Base-by-base conservation (phyloP, 1,140 invertebrate genomes). In the Hormaphis cornu region DNA sequence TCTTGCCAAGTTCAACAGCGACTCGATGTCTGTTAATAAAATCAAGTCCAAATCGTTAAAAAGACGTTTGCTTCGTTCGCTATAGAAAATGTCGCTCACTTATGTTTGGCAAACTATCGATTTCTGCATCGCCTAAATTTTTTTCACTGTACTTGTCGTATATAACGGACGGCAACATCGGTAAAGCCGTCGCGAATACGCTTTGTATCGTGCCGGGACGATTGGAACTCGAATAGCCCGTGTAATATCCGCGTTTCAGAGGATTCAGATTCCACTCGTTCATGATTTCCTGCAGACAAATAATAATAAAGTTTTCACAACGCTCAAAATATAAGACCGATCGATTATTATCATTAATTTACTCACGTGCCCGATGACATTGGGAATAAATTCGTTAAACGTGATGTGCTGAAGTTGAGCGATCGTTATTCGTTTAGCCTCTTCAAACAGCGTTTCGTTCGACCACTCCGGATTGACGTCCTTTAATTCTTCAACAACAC, bases 341-440 rank as follows among this genome's bases (percentile, higher is more conserved):
- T 18, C 20, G 18, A 2, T 3, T 12, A 58, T 26, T 35, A 35
- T 71, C n/a, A 40, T 10, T 46, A 50, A 28, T 16, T 3, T 33
- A 48, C 50, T 69, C 30, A 71, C 70, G 46, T 72, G 30, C 30
- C 82, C 83, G 1, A 85, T 73, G 28, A 85, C 74, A 14, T 81
- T 71, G 0, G 85, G 85, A 30, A 86, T 74, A 75, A 81, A 86
- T 74, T 86, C 84, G 33, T 80, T 78, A 73, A 82, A 87, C 7
- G 80, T 83, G 42, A 87, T 83, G 69, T 81, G 80, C 74, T 87
- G 85, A 58, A 85, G 77, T 69, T 79, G 73, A 33, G 84, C 84
- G 0, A 78, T 79, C 6, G 85, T 77, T 46, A 85, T 81, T 72
- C 78, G 76, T 50, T 83, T 71, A 3, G 81, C 77, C 75, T 85